phyloP scores from a whole-genome alignment of 2,888 invertebrate genomes.

The Apoda limacodes region DNA sequence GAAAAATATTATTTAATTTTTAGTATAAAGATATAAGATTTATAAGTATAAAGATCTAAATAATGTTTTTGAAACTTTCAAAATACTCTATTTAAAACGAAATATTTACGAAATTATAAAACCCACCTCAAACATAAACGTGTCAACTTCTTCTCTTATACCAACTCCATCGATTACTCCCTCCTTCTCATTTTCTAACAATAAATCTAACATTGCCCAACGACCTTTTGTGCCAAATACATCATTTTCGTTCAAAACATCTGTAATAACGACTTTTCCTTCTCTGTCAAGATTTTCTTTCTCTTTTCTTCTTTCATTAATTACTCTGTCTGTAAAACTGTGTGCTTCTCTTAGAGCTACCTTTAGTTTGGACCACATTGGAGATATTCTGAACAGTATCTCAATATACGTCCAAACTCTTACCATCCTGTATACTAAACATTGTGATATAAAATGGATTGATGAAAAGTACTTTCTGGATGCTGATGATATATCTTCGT shows the following conservation, averaged over 20 bases:
- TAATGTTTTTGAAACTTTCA: too few species aligned
- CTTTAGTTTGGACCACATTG: slow-evolving; percentile 8
- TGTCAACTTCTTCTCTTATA: slow-evolving; percentile 77
- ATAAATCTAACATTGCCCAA: slow-evolving; percentile 73
- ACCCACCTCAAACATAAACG: slow-evolving; percentile 79
- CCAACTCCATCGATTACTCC: slow-evolving; percentile 68
- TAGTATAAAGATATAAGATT: too few species aligned
- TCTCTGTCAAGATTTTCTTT: slow-evolving; percentile 12
- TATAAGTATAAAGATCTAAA: too few species aligned
- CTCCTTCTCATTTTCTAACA: slow-evolving; percentile 68
- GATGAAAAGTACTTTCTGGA: slow-evolving; percentile 52
- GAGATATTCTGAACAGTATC: slow-evolving; percentile 1
- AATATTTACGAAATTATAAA: too few species aligned
- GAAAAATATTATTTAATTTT: too few species aligned
- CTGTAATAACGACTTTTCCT: too few species aligned
- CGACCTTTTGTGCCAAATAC: slow-evolving; percentile 47
- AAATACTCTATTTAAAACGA: too few species aligned
- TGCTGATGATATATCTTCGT: slow-evolving; percentile 30
- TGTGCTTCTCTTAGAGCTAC: slow-evolving; percentile 51
- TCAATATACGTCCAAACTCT: slow-evolving; percentile 14
- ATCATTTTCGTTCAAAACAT: slow-evolving; percentile 18
- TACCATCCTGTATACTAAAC: slow-evolving; percentile 12
- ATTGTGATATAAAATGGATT: slow-evolving; percentile 31
- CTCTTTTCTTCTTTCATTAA: slow-evolving; percentile 35
- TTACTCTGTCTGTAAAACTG: slow-evolving; percentile 60